Base-by-base conservation (phyloP, 2,888 invertebrate genomes). In the Podabrus alpinus region DNA sequence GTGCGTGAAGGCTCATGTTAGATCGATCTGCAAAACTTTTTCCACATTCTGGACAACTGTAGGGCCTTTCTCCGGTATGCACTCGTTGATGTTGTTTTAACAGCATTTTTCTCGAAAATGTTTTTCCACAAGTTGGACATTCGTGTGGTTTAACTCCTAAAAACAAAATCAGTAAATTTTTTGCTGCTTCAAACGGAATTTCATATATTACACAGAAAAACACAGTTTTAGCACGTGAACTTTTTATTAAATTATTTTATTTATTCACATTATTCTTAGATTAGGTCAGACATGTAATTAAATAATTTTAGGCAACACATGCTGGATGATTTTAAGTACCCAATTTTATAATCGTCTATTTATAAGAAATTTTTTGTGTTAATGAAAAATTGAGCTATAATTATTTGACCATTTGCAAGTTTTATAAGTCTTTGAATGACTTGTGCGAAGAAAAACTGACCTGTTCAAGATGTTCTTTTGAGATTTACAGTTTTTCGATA, bases 91-190 rank as follows among this genome's bases (percentile, higher is more conserved):
- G 95, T 84, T 95, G 95, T 84, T 94, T 94, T 74, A 95, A 87
- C 0, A 95, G 87, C 95, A 95, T 95, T 88, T 95, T 95, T 25
- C 95, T 89, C 0, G 94, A 94, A 85, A 95, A 95, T n/a, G 93
- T 91, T 84, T 95, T 95, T 61, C 94, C 94, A 82, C 95, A 95
- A 76, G 93, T 92, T 3, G 89, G 89, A 83, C 94, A 94, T 72
- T 92, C 92, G 84, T 94, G 94, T 0, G 94, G 94, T 82, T 94
- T 94, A 1, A 94, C 90, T 11, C 94, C 91, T 90, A 81, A 0
- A 84, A 85, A 24, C 2, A 13, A 17, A 21, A 59, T 16, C 66
- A 17, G 9, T 7, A 64, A 16, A 21, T 2, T 64, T 64, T 59
- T 67, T 15, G 15, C 15, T 29, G 15, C 11, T 5, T n/a, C n/a